phyloP scores from a whole-genome alignment of 1,140 invertebrate species.

The Atta colombica region DNA sequence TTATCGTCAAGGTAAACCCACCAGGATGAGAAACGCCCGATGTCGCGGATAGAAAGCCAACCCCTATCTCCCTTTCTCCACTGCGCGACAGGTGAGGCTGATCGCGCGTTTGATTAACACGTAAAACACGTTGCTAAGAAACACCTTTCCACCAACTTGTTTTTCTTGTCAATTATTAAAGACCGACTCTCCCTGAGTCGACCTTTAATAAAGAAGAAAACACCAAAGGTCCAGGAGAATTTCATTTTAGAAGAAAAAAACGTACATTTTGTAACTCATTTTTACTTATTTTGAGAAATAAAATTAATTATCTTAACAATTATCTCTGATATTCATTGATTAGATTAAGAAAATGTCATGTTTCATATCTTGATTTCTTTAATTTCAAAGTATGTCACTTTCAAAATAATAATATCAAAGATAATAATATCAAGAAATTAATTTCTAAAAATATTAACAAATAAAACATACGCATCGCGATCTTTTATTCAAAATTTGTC shows the following conservation, averaged over 20 bases:
- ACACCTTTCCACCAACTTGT: constrained; percentile 19
- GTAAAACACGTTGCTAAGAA: constrained; percentile 57
- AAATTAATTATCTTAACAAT: neutral
- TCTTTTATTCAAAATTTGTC: neutral
- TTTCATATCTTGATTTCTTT: neutral
- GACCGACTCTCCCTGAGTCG: neutral
- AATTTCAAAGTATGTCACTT: neutral
- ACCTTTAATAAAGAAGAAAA: constrained; percentile 17
- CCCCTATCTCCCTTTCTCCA: neutral
- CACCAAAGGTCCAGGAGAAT: neutral
- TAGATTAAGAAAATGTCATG: neutral
- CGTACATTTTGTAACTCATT: neutral
- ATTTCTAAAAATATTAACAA: neutral
- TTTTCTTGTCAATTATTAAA: constrained; percentile 49
- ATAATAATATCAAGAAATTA: constrained; percentile 5
- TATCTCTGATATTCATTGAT: neutral
- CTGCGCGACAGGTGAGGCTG: constrained; percentile 48
- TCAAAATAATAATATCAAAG: neutral
- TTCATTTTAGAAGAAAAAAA: neutral
- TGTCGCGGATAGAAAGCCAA: constrained; percentile 64
- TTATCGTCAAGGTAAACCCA: constrained; percentile 73
- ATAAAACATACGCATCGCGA: neutral
- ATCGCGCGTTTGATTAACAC: constrained; percentile 67
- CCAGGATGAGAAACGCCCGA: constrained; percentile 63
- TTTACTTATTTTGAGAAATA: neutral